These are phyloP conservation scores for Ophiodon elongatus DNA, from an alignment of 2,113 vertebrate species.

Conservation along the genomic window DNA sequence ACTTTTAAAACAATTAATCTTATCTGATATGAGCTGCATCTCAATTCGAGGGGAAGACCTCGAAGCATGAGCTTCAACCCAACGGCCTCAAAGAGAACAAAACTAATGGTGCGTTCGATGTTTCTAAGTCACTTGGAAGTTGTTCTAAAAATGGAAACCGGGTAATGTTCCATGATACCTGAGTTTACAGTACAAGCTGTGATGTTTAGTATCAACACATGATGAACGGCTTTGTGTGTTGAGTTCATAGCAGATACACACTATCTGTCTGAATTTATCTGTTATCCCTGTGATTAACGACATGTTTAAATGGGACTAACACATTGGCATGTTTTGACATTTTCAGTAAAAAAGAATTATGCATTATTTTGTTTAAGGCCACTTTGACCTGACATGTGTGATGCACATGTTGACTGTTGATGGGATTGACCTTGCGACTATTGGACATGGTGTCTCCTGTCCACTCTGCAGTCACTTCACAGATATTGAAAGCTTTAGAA, in stretches of 20 bases:
- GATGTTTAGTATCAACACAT: constrained; percentile 21
- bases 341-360: too few species aligned
- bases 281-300: not conserved
- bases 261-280: not conserved
- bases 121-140: too few species aligned
- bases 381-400: constrained; percentile 39
- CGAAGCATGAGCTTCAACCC: not conserved
- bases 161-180: not conserved
- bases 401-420: constrained; percentile 12
- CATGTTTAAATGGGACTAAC: not conserved
- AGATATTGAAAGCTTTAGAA: not conserved
- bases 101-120: not conserved
- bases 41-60: not conserved
- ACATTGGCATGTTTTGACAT: not conserved
- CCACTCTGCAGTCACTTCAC: not conserved
- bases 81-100: not conserved
- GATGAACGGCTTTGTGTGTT: not conserved
- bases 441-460: not conserved
- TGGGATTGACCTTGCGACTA: not conserved
- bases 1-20: not conserved
- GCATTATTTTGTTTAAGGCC: constrained; percentile 18
- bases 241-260: not conserved
- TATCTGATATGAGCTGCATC: not conserved
- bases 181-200: constrained; percentile 24
- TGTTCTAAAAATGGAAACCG: not conserved